Evolutionary conservation across 1,140 invertebrate genomes (phyloP).

Genomic region (Leptinotarsa lineolata): DNA sequence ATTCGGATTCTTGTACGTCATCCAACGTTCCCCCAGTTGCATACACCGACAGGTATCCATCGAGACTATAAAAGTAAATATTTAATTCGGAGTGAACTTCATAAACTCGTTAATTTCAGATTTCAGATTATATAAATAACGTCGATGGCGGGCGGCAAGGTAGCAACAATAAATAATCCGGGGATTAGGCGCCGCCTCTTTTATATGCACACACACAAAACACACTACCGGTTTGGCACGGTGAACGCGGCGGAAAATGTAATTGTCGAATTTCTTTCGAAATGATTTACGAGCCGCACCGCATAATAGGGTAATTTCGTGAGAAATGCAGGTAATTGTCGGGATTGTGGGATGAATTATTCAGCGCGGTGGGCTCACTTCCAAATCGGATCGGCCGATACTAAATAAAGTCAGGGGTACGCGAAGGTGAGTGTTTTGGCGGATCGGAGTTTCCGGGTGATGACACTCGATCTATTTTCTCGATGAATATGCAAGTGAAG

Average conservation of each 20-base stretch:
- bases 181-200: conserved; percentile 9
- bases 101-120: conserved; percentile 26
- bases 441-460: neutral
- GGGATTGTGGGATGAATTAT: neutral
- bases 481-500: too few relatives aligned
- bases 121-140: conserved; percentile 21
- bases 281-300: neutral
- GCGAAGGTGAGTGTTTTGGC: neutral
- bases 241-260: neutral
- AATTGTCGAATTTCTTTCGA: conserved; percentile 4
- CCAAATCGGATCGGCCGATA: neutral
- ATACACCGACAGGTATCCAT: neutral
- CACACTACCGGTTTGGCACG: conserved; percentile 7
- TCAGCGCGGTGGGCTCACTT: neutral
- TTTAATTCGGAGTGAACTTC: conserved; percentile 18
- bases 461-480: neutral
- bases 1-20: neutral
- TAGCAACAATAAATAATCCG: conserved; percentile 28
- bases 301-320: neutral
- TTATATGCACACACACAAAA: neutral
- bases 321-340: conserved; percentile 5
- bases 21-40: neutral
- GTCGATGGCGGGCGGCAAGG: conserved; percentile 14
- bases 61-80: conserved; percentile 10
- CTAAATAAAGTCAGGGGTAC: neutral